Evolutionary conservation across 2,888 invertebrate genomes (phyloP).

Genomic region (Drosophila anomalata): DNA sequence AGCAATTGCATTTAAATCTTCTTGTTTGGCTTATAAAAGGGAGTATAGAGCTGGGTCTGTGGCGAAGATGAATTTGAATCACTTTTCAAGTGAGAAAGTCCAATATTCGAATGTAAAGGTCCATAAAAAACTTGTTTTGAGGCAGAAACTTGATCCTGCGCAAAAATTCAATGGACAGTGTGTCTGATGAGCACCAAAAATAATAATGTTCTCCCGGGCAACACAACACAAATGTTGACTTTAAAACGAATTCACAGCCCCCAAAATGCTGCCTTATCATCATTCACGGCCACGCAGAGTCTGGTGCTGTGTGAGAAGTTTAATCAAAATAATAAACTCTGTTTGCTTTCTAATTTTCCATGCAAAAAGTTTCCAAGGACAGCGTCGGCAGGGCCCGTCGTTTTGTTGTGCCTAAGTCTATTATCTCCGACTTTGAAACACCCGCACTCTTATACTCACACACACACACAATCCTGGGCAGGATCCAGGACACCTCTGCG

Average conservation of each 20-base stretch:
- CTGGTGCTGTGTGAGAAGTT: constrained; percentile 45
- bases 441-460: not conserved
- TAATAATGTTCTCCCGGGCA: not conserved
- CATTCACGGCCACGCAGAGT: constrained; percentile 33
- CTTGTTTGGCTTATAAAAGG: too few relatives aligned
- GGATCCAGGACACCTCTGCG: constrained; percentile 26
- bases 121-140: not conserved
- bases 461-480: not conserved
- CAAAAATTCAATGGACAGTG: not conserved
- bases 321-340: constrained; percentile 49
- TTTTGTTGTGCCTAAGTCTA: constrained; percentile 44
- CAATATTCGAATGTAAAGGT: not conserved
- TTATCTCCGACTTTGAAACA: constrained; percentile 39
- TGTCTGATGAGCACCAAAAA: not conserved
- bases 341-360: constrained; percentile 60
- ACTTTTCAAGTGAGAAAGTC: not conserved
- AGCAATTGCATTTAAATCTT: not conserved
- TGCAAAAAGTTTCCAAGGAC: constrained; percentile 52
- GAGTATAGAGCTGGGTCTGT: too few relatives aligned
- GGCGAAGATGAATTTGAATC: too few relatives aligned
- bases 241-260: constrained; percentile 27
- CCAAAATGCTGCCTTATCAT: constrained; percentile 21
- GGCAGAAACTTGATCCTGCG: not conserved
- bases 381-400: constrained; percentile 13
- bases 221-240: constrained; percentile 5